Percentiles rank a stretch among this genome's conserved stretches.
Evolutionary conservation across 2,888 invertebrate species (phyloP).

Genomic region (Corythucha ciliata): DNA sequence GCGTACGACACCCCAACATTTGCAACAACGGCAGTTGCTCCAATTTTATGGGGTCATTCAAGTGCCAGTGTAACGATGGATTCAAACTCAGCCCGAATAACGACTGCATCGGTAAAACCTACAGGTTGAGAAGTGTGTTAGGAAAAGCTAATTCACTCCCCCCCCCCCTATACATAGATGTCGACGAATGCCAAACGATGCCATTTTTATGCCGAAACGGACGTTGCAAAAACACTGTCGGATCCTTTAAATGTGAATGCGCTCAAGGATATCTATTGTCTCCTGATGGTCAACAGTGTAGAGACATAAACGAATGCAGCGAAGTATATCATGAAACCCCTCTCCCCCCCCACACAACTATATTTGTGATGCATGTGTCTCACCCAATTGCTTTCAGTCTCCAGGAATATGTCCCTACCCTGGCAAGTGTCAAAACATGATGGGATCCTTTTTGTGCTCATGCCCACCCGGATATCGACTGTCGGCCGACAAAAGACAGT

Average conservation of each 20-base stretch:
- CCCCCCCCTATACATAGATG: constrained; percentile 48
- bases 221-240: constrained; percentile 67
- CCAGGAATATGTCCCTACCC: constrained; percentile 53
- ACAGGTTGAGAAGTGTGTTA: not conserved
- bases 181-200: constrained; percentile 76
- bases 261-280: constrained; percentile 66
- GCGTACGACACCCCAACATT: constrained; percentile 58
- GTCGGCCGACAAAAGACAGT: constrained; percentile 50
- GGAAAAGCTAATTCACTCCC: not conserved
- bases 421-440: constrained; percentile 57
- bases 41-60: constrained; percentile 59
- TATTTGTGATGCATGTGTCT: not conserved
- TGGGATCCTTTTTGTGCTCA: constrained; percentile 63
- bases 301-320: constrained; percentile 67
- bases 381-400: constrained; percentile 42
- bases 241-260: constrained; percentile 73
- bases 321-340: constrained; percentile 46
- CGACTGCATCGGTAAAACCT: constrained; percentile 59
- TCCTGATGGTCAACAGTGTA: constrained; percentile 65
- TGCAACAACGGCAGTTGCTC: constrained; percentile 70
- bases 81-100: constrained; percentile 68
- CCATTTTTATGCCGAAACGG: constrained; percentile 80
- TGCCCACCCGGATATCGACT: constrained; percentile 72
- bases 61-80: constrained; percentile 64
- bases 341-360: not conserved